A percentile compares a stretch with the other conserved stretches of the same genome.
phyloP scores from a whole-genome alignment of 2,888 invertebrate species.

The Slavum lentiscoides region DNA sequence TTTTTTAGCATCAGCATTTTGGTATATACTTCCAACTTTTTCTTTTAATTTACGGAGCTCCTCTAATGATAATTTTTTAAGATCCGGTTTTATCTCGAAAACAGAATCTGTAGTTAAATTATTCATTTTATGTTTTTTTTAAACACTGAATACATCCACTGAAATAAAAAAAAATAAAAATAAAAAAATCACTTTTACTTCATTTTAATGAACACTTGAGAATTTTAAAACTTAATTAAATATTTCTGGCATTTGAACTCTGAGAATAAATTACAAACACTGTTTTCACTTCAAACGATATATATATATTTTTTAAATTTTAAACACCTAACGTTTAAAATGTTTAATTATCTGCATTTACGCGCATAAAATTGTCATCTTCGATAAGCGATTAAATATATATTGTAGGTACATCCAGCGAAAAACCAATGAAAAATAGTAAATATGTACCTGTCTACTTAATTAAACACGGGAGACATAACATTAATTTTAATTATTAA shows the following conservation, averaged over 20 bases:
- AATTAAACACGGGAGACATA: too few relatives aligned
- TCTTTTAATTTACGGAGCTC: constrained; percentile 49
- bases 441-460: too few relatives aligned
- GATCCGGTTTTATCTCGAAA: constrained; percentile 34
- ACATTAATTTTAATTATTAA: too few relatives aligned
- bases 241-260: neutral
- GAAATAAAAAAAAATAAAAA: constrained; percentile 54
- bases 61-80: constrained; percentile 48
- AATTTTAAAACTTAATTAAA: constrained; percentile 9
- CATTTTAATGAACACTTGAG: constrained; percentile 5
- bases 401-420: too few relatives aligned
- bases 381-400: too few relatives aligned
- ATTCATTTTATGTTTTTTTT: constrained; percentile 40
- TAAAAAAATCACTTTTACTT: constrained; percentile 31
- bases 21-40: constrained; percentile 15
- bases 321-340: too few relatives aligned
- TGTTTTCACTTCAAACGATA: constrained; percentile 7
- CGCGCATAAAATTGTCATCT: too few relatives aligned
- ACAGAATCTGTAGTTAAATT: constrained; percentile 30
- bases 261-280: neutral
- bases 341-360: too few relatives aligned
- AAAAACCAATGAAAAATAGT: too few relatives aligned
- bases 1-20: neutral
- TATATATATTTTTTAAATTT: too few relatives aligned
- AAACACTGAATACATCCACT: constrained; percentile 49